Conservation (phyloP, 1,140 invertebrate species). For the Elymnias hypermnestra region DNA sequence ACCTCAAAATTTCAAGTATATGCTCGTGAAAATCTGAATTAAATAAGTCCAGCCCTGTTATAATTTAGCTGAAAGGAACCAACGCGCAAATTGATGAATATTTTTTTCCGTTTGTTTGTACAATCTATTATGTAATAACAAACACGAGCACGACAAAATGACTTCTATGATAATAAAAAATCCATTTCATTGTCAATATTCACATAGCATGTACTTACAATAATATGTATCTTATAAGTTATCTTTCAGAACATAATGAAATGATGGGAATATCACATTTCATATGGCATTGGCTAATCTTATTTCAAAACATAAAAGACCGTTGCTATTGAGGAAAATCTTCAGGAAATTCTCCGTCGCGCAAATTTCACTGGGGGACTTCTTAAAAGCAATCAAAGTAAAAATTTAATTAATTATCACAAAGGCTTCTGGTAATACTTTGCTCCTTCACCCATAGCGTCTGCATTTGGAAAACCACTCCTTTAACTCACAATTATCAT, state of each 20-base stretch:
- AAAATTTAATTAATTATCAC: slow-evolving; percentile 15
- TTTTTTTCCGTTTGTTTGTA: no score
- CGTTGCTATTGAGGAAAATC: slow-evolving; percentile 23
- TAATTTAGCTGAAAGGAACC: no score
- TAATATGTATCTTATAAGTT: not conserved
- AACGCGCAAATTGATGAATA: no score
- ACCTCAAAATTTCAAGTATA: no score
- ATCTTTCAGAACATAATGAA: not conserved
- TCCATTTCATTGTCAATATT: no score
- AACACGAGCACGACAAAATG: no score
- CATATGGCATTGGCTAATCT: slow-evolving; percentile 8
- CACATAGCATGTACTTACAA: no score
- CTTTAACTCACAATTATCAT: slow-evolving; percentile 63
- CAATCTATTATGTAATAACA: no score
- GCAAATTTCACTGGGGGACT: slow-evolving; percentile 19
- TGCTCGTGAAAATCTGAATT: no score
- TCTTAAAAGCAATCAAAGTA: slow-evolving; percentile 37
- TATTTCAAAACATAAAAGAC: slow-evolving; percentile 19
- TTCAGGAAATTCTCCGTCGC: slow-evolving; percentile 17
- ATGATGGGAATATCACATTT: not conserved
- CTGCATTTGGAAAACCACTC: slow-evolving; percentile 50
- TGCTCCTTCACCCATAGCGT: slow-evolving; percentile 27
- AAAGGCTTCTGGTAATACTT: not conserved
- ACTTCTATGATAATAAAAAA: no score
- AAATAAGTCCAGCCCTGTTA: no score